A percentile compares a stretch with the other conserved stretches of the same genome.
Conservation (phyloP, 2,888 invertebrate species). For the Hirtodrosophila cameraria region DNA sequence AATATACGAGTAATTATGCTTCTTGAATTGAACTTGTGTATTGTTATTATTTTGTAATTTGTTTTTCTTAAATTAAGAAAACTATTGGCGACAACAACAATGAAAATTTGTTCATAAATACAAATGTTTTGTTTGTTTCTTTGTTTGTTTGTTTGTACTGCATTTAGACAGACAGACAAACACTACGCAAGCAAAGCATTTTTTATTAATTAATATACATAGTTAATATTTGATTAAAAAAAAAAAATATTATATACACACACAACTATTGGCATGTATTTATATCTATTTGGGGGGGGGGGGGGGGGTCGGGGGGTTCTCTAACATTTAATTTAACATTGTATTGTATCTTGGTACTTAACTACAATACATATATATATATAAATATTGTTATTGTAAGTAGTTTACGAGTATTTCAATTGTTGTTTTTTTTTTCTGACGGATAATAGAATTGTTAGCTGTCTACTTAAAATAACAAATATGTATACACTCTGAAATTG, state of each 20-base stretch:
- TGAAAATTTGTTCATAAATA: constrained; percentile 29
- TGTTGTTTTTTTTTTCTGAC: constrained; percentile 30
- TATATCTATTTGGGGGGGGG: constrained; percentile 10
- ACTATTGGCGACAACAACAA: constrained; percentile 50
- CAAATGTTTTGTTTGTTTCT: constrained; percentile 5
- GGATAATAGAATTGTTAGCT: constrained; percentile 42
- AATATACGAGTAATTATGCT: constrained; percentile 20
- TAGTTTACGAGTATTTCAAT: constrained; percentile 25
- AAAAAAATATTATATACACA: constrained; percentile 16
- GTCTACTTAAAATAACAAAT: constrained; percentile 21
- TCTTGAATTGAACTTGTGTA: constrained; percentile 45
- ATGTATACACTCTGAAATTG: constrained; percentile 13
- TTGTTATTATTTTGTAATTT: constrained; percentile 4
- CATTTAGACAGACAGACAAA: constrained; percentile 25
- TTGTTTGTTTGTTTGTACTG: constrained; percentile 7
- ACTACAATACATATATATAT: constrained; percentile 17
- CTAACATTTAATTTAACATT: constrained; percentile 57
- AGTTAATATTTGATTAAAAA: constrained; percentile 31
- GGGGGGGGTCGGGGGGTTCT: no score
- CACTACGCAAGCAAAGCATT: constrained; percentile 55
- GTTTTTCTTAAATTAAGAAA: constrained; percentile 33
- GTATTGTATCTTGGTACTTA: constrained; percentile 6
- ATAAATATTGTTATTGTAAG: constrained; percentile 21
- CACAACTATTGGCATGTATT: constrained; percentile 22
- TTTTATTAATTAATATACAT: constrained; percentile 27